Conservation (phyloP, 2,113 vertebrate genomes). For the Sorex araneus region DNA sequence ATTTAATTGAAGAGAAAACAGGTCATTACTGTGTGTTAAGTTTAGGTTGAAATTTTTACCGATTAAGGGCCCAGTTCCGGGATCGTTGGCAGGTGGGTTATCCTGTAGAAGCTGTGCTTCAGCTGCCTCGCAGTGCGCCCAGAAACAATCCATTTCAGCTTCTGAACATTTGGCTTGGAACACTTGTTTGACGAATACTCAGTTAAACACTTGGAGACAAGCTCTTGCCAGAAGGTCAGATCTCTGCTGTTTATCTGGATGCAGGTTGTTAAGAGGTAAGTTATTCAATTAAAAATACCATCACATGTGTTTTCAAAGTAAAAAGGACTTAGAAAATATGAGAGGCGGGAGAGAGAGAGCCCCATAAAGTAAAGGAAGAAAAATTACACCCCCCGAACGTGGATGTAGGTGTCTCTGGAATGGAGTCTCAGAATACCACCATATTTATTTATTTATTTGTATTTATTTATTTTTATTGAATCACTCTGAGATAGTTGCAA, state of each 20-base stretch:
- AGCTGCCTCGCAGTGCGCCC: slow-evolving; percentile 95
- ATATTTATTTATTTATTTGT: too few relatives aligned
- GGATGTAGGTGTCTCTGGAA: too few relatives aligned
- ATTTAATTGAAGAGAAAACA: slow-evolving; percentile 15
- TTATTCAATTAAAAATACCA: not conserved
- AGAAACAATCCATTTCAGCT: slow-evolving; percentile 97
- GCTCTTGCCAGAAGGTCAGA: slow-evolving; percentile 93
- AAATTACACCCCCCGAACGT: too few relatives aligned
- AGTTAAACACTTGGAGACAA: slow-evolving; percentile 95
- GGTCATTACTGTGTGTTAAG: not conserved
- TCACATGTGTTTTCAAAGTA: too few relatives aligned
- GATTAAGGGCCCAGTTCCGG: slow-evolving; percentile 92
- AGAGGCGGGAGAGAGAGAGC: too few relatives aligned
- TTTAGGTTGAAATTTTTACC: slow-evolving; percentile 71
- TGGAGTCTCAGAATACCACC: too few relatives aligned
- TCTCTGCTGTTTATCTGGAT: slow-evolving; percentile 93
- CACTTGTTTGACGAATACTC: slow-evolving; percentile 96
- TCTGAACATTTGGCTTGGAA: slow-evolving; percentile 94
- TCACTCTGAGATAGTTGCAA: too few relatives aligned
- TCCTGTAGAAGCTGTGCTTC: slow-evolving; percentile 97
- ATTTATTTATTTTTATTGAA: too few relatives aligned
- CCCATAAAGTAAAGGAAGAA: too few relatives aligned
- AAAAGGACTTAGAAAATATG: too few relatives aligned
- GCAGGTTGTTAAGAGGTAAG: slow-evolving; percentile 41
- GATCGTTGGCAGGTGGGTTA: slow-evolving; percentile 97